Percentiles rank a stretch among this genome's conserved stretches.
phyloP scores from a whole-genome alignment of 2,113 vertebrate species.

The Cisticola juncidis region DNA sequence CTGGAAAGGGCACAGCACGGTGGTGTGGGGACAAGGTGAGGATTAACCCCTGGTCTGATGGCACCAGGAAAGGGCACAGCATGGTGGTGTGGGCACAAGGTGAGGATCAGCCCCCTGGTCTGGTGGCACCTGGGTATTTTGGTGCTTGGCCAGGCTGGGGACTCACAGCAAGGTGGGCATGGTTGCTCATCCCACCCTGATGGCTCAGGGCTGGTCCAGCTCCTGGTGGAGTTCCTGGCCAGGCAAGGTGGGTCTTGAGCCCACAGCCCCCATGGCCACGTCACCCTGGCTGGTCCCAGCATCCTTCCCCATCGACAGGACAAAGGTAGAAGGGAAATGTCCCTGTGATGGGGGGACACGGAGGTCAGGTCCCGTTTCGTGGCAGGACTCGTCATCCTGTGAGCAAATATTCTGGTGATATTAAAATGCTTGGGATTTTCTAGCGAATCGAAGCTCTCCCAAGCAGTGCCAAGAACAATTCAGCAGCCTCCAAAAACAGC shows the following conservation, averaged over 20 bases:
- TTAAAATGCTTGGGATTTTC: slow-evolving; percentile 50
- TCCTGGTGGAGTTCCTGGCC: background rate
- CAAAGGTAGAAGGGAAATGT: background rate
- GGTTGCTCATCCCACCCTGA: background rate
- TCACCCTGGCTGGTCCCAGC: background rate
- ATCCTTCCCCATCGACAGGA: rapidly evolving
- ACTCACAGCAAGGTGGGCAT: rapidly evolving
- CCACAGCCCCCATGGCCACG: rapidly evolving
- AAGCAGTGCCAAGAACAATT: slow-evolving; percentile 46
- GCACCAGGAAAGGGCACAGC: background rate
- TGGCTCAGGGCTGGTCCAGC: background rate
- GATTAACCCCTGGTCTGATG: background rate
- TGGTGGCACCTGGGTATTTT: rapidly evolving
- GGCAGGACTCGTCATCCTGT: background rate
- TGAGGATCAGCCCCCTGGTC: background rate
- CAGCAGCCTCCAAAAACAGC: slow-evolving; percentile 46
- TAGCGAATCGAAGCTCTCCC: background rate
- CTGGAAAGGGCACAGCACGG: background rate
- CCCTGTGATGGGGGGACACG: background rate
- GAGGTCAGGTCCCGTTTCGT: background rate
- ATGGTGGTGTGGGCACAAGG: background rate
- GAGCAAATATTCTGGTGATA: background rate
- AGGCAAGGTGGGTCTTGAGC: background rate
- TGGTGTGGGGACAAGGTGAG: rapidly evolving
- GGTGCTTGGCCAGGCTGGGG: background rate